Evolutionary conservation across 2,797 vertebrate species (phyloP).

Genomic region (Nyctibius grandis): DNA sequence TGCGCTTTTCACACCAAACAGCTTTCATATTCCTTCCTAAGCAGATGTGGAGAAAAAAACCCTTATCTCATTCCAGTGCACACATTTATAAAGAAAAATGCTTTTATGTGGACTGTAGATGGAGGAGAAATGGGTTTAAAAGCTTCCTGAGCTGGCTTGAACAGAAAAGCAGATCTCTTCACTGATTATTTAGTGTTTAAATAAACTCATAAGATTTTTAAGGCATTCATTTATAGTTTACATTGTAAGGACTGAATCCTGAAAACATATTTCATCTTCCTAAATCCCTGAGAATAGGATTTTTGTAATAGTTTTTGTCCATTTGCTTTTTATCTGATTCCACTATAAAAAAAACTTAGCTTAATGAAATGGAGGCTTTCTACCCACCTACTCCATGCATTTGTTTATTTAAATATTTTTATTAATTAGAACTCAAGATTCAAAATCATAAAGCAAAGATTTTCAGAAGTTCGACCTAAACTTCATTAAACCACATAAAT

Average conservation of each 20-base stretch:
- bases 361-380: neutral
- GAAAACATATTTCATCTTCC: neutral
- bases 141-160: neutral
- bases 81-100: neutral
- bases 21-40: neutral
- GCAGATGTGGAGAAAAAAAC: neutral
- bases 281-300: neutral
- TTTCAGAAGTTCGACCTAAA: neutral
- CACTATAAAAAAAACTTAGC: neutral
- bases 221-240: slow-evolving; percentile 39
- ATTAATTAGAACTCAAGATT: neutral
- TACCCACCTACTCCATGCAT: neutral
- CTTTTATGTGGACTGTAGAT: neutral
- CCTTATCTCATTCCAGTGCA: neutral
- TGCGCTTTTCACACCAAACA: neutral
- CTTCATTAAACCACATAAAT: neutral
- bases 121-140: slow-evolving; percentile 1
- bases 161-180: neutral
- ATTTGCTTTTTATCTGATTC: slow-evolving; percentile 37
- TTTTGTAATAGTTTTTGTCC: slow-evolving; percentile 30
- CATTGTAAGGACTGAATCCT: slow-evolving; percentile 26
- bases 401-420: neutral
- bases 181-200: neutral
- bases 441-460: neutral
- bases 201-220: slow-evolving; percentile 9